Evolutionary conservation across 2,888 invertebrate genomes (phyloP).

Genomic region (Drosophila kanekoi): DNA sequence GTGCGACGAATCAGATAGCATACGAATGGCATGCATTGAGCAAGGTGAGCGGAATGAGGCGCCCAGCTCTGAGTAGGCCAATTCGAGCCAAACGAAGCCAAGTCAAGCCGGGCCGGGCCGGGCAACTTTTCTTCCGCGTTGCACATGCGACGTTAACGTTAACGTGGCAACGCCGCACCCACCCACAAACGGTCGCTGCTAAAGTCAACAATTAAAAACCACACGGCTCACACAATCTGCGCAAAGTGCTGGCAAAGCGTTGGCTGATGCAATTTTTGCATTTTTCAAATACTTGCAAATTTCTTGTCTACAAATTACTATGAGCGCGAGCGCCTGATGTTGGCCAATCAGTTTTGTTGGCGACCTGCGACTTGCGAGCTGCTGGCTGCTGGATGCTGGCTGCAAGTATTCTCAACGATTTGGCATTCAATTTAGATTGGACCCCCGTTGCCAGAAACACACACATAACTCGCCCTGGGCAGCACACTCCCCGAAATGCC

Average conservation of each 20-base stretch:
- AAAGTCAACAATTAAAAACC: constrained; percentile 77
- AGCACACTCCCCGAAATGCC: constrained; percentile 60
- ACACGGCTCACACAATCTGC: constrained; percentile 57
- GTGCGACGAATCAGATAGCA: constrained; percentile 69
- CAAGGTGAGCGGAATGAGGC: constrained; percentile 29
- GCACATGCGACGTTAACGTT: constrained; percentile 62
- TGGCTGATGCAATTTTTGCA: constrained; percentile 77
- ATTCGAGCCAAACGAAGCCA: constrained; percentile 31
- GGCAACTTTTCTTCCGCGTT: constrained; percentile 80
- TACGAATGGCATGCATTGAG: constrained; percentile 70
- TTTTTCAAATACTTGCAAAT: constrained; percentile 73
- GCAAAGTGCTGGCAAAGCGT: constrained; percentile 19
- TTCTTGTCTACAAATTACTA: constrained; percentile 65
- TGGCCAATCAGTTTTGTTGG: constrained; percentile 45
- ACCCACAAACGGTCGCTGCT: constrained; percentile 70
- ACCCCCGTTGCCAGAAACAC: constrained; percentile 31
- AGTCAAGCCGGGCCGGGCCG: constrained; percentile 9
- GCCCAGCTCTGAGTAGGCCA: constrained; percentile 33
- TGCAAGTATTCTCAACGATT: constrained; percentile 47
- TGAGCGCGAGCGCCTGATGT: constrained; percentile 26
- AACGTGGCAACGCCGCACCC: constrained; percentile 64
- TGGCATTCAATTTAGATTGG: constrained; percentile 62
- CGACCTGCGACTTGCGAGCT: constrained; percentile 12
- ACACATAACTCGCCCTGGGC: constrained; percentile 40
- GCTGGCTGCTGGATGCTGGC: no score